Percentiles rank a stretch among this genome's conserved stretches.
Evolutionary conservation across 30 jellyfish, hydroid and myxozoan genomes (phyloP).

Genomic region (Hydra vulgaris): DNA sequence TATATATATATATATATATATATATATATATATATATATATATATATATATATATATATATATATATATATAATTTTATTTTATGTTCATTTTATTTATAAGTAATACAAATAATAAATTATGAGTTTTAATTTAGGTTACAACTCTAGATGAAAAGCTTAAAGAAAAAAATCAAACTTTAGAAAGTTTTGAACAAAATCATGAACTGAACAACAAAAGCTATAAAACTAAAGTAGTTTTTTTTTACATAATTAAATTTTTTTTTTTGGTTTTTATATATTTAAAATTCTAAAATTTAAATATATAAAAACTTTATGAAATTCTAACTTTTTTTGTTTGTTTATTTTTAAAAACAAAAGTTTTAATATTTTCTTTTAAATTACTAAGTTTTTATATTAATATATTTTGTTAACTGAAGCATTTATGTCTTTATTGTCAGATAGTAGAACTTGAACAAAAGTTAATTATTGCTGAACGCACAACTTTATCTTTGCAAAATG

Average conservation of each 20-base stretch:
- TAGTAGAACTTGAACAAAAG: constrained; percentile 33
- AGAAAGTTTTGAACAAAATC: constrained; percentile 18
- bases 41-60: no score
- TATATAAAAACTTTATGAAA: no score
- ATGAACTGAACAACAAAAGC: constrained; percentile 18
- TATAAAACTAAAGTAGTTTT: constrained; percentile 35
- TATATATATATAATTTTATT: no score
- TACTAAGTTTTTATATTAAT: background rate
- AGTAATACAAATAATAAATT: no score
- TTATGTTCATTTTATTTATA: no score
- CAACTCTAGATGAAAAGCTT: constrained; percentile 62
- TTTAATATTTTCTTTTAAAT: background rate
- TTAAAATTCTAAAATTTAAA: no score
- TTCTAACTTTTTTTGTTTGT: background rate
- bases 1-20: no score
- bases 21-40: no score
- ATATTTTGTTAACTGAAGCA: background rate
- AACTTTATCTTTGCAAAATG: constrained; percentile 17
- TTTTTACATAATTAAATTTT: background rate
- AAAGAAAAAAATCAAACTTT: constrained; percentile 55
- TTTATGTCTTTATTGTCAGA: constrained; percentile 8
- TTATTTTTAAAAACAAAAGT: no score
- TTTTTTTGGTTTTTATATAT: no score
- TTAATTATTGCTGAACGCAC: constrained; percentile 20
- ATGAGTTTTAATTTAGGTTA: constrained; percentile 51